These are phyloP conservation scores for cat (Felis catus) DNA, from an alignment of 2,113 vertebrate species.

Conservation along the genomic window DNA sequence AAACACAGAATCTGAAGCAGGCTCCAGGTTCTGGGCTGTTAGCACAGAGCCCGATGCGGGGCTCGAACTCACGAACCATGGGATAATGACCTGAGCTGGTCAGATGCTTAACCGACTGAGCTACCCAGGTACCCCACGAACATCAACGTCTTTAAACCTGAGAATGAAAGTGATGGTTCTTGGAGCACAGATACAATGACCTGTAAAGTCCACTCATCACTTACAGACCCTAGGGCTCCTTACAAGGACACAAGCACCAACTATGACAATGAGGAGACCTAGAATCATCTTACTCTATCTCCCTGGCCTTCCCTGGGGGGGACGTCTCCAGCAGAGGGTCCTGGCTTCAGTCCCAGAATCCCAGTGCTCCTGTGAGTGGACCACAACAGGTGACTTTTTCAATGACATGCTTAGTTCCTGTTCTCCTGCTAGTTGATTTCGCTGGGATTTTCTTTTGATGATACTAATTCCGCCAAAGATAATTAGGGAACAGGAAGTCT, in stretches of 20 bases:
- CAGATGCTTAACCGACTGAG: too few species aligned
- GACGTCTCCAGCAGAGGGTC: not conserved
- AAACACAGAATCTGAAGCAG: too few species aligned
- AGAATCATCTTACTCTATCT: not conserved
- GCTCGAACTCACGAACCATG: too few species aligned
- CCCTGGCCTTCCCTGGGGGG: too few species aligned
- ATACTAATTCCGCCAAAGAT: constrained; percentile 73
- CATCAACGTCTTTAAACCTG: not conserved
- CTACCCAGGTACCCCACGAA: not conserved
- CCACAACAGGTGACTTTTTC: constrained; percentile 26
- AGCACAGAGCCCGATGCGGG: too few species aligned
- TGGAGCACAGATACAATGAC: not conserved
- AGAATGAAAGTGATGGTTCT: not conserved
- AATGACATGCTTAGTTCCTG: constrained; percentile 48
- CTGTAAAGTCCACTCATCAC: not conserved
- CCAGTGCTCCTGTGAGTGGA: not conserved
- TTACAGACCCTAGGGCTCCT: not conserved
- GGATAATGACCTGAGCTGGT: too few species aligned
- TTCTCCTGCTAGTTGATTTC: constrained; percentile 58
- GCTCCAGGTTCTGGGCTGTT: too few species aligned
- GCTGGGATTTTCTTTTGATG: constrained; percentile 70
- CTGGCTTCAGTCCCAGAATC: not conserved
- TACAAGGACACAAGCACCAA: not conserved
- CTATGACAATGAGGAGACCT: not conserved
- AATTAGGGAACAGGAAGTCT: constrained; percentile 65